These are phyloP conservation scores for Falco naumanni DNA, from an alignment of 2,797 vertebrate genomes.

Conservation along the genomic window DNA sequence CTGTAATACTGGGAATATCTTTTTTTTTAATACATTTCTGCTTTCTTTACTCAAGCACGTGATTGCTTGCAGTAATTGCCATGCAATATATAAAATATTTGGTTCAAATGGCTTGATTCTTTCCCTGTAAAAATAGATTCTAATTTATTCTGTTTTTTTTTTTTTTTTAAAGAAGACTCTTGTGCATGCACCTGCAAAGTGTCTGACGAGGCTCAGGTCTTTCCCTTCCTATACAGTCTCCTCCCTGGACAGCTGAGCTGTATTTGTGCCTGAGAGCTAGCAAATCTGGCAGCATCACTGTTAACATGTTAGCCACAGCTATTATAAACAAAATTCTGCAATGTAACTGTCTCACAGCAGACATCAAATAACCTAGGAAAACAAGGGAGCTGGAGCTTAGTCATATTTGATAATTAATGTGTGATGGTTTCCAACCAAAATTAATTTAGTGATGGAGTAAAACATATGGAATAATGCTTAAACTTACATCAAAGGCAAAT, in stretches of 20 bases:
- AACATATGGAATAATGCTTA: constrained; percentile 49
- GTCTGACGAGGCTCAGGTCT: not conserved
- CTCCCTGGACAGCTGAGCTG: not conserved
- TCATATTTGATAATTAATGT: constrained; percentile 66
- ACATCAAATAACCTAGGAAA: constrained; percentile 61
- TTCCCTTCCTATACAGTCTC: not conserved
- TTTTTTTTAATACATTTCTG: not conserved
- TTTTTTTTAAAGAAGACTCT: not conserved
- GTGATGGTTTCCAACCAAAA: constrained; percentile 56
- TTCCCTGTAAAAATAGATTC: not conserved
- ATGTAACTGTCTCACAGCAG: constrained; percentile 29
- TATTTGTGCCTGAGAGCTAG: not conserved
- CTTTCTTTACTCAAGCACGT: not conserved
- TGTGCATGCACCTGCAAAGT: not conserved
- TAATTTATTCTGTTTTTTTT: not conserved
- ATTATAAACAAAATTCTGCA: constrained; percentile 54
- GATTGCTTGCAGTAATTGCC: not conserved
- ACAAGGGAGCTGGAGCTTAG: constrained; percentile 42
- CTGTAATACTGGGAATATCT: not conserved
- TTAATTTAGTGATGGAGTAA: constrained; percentile 63
- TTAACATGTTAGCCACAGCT: constrained; percentile 43
- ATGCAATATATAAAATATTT: not conserved
- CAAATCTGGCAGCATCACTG: not conserved
- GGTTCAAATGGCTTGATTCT: not conserved
- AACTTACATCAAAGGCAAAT: constrained; percentile 65